phyloP scores from a whole-genome alignment of 2,113 vertebrate genomes.

The Onychostoma macrolepis region DNA sequence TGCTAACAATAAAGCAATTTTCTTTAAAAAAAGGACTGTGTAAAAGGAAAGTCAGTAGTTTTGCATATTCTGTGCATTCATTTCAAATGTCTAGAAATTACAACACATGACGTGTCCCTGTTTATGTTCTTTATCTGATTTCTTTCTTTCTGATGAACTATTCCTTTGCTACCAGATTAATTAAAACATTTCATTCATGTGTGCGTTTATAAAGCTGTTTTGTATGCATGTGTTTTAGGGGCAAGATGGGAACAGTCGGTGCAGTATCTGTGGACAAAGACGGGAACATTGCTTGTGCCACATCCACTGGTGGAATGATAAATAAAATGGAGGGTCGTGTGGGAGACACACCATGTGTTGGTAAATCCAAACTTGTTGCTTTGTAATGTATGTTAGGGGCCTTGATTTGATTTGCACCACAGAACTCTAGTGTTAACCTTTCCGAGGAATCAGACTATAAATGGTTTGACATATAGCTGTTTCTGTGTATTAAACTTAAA shows the following conservation, averaged over 20 bases:
- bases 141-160: neutral
- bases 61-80: neutral
- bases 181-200: neutral
- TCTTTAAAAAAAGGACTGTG: too few relatives aligned
- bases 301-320: conserved; percentile 82
- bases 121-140: neutral
- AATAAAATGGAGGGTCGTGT: conserved; percentile 86
- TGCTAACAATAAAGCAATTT: too few relatives aligned
- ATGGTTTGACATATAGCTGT: neutral
- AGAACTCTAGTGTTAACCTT: neutral
- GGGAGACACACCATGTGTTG: conserved; percentile 83
- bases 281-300: conserved; percentile 81
- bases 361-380: conserved; percentile 64
- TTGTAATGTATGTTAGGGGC: neutral
- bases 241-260: conserved; percentile 84
- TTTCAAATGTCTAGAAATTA: neutral
- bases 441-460: neutral
- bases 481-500: neutral
- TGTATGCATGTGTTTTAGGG: conserved; percentile 71
- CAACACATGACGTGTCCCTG: too few relatives aligned
- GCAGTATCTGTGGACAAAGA: conserved; percentile 81
- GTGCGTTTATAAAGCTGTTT: neutral
- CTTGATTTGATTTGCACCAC: neutral
- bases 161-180: neutral
- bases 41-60: neutral